Base-by-base conservation (phyloP, 2,113 vertebrate species). In the Nothoprocta pentlandii region DNA sequence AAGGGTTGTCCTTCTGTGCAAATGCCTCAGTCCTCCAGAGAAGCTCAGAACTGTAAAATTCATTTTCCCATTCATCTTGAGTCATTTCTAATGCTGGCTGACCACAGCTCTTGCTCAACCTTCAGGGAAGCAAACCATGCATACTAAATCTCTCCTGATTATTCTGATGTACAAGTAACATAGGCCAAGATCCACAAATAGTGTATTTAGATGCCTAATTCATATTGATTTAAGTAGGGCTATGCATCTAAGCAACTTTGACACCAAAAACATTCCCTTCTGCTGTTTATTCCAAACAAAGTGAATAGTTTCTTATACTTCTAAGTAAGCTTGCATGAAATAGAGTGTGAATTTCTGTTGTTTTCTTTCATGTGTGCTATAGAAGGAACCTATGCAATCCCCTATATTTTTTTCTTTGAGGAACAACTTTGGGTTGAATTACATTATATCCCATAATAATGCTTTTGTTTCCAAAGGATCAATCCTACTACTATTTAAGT, bases 181-280 rank as follows among this genome's bases (percentile, higher is more conserved):
- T 58, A 91, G 92, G 70, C 87, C 53, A 58, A 80, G 74, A 90
- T 62, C 54, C 76, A 81, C 32, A 66, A 92, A 89, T 66, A 87
- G 32, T n/a, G 6, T 62, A 92, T 91, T 87, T 69, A 90, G 87
- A 87, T 62, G 44, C 44, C 85, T 96, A 94, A 96, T 95, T 94
- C 94, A 44, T 89, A 66, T 34, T 96, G 95, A 96, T 93, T 93
- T 94, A 96, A 95, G 87, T 91, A 96, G 89, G 91, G 20, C 89
- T 96, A 30, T 76, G 62, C 64, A 92, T 90, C 86, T 87, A 94
- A 92, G 39, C 44, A 90, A 89, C 51, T 84, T 87, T 95, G 94
- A 88, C 89, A 76, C 94, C n/a, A 89, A 69, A 79, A 90, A 44
- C 2, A 0, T 71, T 75, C 77, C 62, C 62, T 96, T 93, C 80